Base-by-base conservation (phyloP, 2,888 invertebrate species). In the Pollenia angustigena region DNA sequence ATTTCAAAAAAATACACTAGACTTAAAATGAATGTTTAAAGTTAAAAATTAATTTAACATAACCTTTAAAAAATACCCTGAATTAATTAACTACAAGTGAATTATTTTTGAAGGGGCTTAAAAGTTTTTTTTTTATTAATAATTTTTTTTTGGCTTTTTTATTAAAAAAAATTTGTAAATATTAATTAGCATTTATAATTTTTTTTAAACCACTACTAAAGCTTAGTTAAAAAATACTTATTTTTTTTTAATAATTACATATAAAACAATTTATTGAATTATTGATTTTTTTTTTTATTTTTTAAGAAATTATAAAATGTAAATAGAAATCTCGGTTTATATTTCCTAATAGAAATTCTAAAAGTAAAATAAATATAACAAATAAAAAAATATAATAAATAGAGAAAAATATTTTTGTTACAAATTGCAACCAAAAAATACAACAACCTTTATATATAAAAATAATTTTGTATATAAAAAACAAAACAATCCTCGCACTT, bases 1-100 rank as follows among this genome's bases (percentile, higher is more conserved):
- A 81, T 81, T 84, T 76, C 64, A 87, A 78, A 87, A 82, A 87
- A 87, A 87, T 87, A 87, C 87, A 87, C 50, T 87, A 87, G 87
- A 78, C 69, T 79, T 62, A 62, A 87, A 74, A 32, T 16, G n/a
- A 54, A 18, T 18, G 44, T 54, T 32, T 16, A 18, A 50, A 75
- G 9, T 14, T 50, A 18, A 50, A 62, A 60, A 10, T n/a, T 46
- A 18, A 42, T 62, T 9, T 11, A 62, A 48, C 62, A 52, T 60
- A 56, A 56, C 64, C 50, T 32, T 62, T 16, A 58, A 2, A 46
- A 50, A 42, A 10, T 64, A 50, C 23, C 8, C 42, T 42, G 18
- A 12, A 18, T 23, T n/a, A 40, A 64, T 46, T n/a, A 52, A 44
- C 48, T 48, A 46, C n/a, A 81, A 74, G 74, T 81, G 72, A 72